Evolutionary conservation across 2,888 invertebrate species (phyloP).

Genomic region (Erannis defoliaria): DNA sequence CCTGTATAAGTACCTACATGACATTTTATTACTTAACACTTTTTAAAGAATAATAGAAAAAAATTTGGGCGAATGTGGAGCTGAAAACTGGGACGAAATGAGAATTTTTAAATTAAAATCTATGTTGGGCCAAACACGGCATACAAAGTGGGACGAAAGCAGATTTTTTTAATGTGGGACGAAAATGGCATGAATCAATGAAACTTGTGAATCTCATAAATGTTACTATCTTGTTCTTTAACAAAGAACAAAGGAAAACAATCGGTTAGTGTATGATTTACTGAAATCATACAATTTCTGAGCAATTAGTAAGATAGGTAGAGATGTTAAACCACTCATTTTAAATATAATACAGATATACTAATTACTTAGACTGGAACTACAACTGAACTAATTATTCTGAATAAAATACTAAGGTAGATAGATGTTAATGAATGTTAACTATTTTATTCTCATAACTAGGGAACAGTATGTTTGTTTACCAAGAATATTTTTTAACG

Average conservation of each 20-base stretch:
- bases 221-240: conserved; percentile 26
- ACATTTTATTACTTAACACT: not conserved
- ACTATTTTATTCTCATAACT: not conserved
- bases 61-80: too few relatives aligned
- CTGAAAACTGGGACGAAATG: too few relatives aligned
- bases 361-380: not conserved
- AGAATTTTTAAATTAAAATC: too few relatives aligned
- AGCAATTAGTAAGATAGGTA: conserved; percentile 38
- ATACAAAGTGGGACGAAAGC: too few relatives aligned
- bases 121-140: too few relatives aligned
- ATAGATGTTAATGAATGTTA: not conserved
- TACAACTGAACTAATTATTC: not conserved
- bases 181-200: too few relatives aligned
- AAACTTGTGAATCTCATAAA: conserved; percentile 45
- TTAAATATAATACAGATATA: conserved; percentile 1
- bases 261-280: conserved; percentile 18
- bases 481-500: too few relatives aligned
- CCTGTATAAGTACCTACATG: not conserved
- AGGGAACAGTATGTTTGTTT: not conserved
- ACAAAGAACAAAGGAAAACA: conserved; percentile 29
- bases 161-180: too few relatives aligned
- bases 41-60: too few relatives aligned
- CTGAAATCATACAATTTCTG: conserved; percentile 17
- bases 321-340: conserved; percentile 13
- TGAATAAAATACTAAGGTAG: not conserved